These are phyloP conservation scores for Hipposideros armiger DNA, from an alignment of 2,113 vertebrate genomes.

Conservation along the genomic window DNA sequence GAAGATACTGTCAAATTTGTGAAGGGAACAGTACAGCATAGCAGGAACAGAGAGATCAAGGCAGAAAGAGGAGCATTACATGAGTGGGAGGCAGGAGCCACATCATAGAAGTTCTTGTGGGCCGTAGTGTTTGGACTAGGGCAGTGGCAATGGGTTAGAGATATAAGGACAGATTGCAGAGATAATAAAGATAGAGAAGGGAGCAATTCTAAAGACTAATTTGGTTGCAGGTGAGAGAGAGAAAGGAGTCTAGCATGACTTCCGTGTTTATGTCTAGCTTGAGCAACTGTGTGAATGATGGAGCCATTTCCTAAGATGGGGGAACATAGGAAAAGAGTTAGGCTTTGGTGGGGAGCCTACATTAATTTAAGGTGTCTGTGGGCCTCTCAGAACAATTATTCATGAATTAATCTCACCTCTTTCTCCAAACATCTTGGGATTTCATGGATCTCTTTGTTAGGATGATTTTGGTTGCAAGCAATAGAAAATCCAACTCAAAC, in stretches of 20 bases:
- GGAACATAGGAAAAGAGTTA: background rate
- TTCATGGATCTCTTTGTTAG: background rate
- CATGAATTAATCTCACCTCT: conserved; percentile 49
- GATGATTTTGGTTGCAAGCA: background rate
- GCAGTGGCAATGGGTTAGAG: background rate
- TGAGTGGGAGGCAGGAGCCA: background rate
- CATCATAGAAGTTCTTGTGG: background rate
- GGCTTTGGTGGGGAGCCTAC: background rate
- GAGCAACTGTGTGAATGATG: background rate
- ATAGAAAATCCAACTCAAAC: conserved; percentile 38
- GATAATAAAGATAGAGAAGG: background rate
- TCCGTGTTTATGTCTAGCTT: conserved; percentile 31
- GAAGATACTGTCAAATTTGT: background rate
- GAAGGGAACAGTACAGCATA: background rate
- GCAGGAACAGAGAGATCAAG: background rate
- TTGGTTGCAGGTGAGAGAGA: background rate
- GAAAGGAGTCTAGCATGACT: background rate
- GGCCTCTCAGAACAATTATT: background rate
- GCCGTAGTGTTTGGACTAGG: background rate
- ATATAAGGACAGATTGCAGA: background rate
- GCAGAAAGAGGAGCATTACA: background rate
- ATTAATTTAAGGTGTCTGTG: background rate
- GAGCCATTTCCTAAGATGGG: background rate
- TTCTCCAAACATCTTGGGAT: background rate
- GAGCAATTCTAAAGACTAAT: background rate